Conservation (phyloP, 2,797 vertebrate species). For the Anabacerthia variegaticeps region DNA sequence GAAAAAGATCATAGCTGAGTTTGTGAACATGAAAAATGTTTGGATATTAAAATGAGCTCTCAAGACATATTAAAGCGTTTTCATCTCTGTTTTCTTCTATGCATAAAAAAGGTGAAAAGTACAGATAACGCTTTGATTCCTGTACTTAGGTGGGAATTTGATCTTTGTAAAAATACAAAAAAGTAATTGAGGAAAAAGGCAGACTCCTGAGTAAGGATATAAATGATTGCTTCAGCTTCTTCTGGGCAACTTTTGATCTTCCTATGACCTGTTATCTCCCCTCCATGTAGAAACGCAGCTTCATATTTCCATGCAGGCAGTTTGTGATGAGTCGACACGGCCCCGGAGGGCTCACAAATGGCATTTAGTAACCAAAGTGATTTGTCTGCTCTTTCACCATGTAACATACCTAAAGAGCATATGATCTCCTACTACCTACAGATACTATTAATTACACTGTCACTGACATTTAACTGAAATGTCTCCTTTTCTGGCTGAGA, state of each 20-base stretch:
- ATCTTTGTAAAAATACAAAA: neutral
- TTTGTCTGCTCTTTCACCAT: neutral
- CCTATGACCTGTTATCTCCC: rapidly evolving
- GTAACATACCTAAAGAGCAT: neutral
- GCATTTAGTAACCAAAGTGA: neutral
- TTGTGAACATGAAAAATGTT: neutral
- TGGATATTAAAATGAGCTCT: neutral
- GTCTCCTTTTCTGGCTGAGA: neutral
- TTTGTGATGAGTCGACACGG: neutral
- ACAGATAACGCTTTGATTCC: neutral
- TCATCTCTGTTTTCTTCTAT: neutral
- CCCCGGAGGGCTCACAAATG: neutral
- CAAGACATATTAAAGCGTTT: neutral
- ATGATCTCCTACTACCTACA: neutral
- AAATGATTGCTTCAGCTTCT: neutral
- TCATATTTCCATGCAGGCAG: neutral
- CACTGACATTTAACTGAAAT: neutral
- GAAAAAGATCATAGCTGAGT: neutral
- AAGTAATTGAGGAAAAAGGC: neutral
- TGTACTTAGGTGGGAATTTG: neutral
- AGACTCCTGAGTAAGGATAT: neutral
- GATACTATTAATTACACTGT: neutral
- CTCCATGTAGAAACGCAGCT: neutral
- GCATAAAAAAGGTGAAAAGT: neutral
- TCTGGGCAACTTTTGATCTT: neutral